Evolutionary conservation across 2,888 invertebrate genomes (phyloP).

Genomic region (Chloroclystis v-ata): DNA sequence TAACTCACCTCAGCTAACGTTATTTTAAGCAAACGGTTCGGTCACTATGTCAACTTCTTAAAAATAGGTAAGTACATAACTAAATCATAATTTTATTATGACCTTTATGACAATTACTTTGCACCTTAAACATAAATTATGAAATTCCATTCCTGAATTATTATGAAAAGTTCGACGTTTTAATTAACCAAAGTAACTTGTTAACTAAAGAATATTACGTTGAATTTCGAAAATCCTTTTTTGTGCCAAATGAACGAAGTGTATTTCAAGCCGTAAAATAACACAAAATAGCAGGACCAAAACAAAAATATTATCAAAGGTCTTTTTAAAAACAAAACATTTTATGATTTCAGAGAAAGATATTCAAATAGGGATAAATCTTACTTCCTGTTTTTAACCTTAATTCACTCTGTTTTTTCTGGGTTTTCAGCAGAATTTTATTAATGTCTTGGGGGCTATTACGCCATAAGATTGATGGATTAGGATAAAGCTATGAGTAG

Average conservation of each 20-base stretch:
- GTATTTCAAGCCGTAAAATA: not conserved
- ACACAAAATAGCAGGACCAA: not conserved
- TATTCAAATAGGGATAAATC: not conserved
- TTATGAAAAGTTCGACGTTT: too few relatives aligned
- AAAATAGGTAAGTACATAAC: too few relatives aligned
- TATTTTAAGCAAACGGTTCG: conserved; percentile 17
- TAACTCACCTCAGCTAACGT: conserved; percentile 67
- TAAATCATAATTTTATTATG: too few relatives aligned
- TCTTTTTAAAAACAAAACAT: conserved; percentile 4
- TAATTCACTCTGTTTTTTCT: not conserved
- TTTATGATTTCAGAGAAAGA: not conserved
- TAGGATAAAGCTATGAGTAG: not conserved
- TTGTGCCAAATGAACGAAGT: too few relatives aligned
- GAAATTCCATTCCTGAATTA: too few relatives aligned
- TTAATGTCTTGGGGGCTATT: not conserved
- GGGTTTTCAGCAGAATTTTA: not conserved
- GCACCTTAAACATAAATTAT: too few relatives aligned
- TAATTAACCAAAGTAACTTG: too few relatives aligned
- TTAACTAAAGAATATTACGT: too few relatives aligned
- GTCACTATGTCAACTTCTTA: conserved; percentile 4
- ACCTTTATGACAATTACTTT: too few relatives aligned
- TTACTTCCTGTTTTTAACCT: not conserved
- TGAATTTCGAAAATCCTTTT: too few relatives aligned
- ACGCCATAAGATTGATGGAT: not conserved
- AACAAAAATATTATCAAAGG: conserved; percentile 5